phyloP scores from a whole-genome alignment of 1,140 invertebrate genomes.

The Homalodisca vitripennis region DNA sequence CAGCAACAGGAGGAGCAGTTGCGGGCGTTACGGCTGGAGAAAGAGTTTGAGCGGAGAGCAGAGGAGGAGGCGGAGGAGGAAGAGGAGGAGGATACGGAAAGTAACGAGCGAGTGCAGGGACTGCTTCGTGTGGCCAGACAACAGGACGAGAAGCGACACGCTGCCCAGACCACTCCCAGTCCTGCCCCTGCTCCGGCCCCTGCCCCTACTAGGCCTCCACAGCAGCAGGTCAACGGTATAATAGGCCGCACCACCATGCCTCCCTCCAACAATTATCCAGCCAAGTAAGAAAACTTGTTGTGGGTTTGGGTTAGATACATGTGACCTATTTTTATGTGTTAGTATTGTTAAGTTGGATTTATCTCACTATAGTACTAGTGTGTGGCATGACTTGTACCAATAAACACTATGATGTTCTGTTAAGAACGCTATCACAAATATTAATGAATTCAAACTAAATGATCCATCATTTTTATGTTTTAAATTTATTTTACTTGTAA shows the following conservation, averaged over 20 bases:
- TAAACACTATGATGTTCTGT: too few relatives aligned
- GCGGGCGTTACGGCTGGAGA: conserved; percentile 76
- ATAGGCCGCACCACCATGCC: conserved; percentile 27
- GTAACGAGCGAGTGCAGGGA: conserved; percentile 51
- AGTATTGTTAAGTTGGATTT: too few relatives aligned
- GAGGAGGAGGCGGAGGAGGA: conserved; percentile 79
- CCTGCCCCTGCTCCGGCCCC: too few relatives aligned
- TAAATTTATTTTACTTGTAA: too few relatives aligned
- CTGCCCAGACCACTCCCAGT: neutral
- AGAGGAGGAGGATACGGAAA: conserved; percentile 61
- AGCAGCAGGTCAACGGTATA: neutral
- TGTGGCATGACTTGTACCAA: too few relatives aligned
- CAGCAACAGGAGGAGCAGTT: conserved; percentile 84
- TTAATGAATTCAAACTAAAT: too few relatives aligned
- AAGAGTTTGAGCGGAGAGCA: conserved; percentile 85
- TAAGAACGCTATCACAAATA: too few relatives aligned
- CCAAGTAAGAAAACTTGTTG: neutral
- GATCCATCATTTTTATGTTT: too few relatives aligned
- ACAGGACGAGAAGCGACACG: conserved; percentile 46
- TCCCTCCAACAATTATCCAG: neutral
- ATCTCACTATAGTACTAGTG: too few relatives aligned
- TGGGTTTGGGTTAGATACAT: too few relatives aligned
- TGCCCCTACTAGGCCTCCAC: neutral
- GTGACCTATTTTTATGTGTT: too few relatives aligned
- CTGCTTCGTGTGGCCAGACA: conserved; percentile 49